Percentiles rank a stretch among this genome's conserved stretches.
These are phyloP conservation scores for Amphiprion ocellaris DNA, from an alignment of 2,113 vertebrate genomes.

Conservation along the genomic window DNA sequence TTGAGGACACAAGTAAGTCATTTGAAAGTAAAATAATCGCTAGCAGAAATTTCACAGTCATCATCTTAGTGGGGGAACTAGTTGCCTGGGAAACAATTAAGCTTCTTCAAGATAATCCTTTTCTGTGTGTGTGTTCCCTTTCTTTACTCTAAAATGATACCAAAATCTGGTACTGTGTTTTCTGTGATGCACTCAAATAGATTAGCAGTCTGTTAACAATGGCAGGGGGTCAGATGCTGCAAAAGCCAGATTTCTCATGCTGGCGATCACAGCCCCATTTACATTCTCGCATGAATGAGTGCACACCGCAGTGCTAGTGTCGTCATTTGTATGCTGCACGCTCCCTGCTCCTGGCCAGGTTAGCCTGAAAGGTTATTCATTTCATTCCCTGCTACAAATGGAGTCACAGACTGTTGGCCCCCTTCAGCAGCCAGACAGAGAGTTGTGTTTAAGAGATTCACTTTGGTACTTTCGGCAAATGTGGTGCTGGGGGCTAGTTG, in stretches of 20 bases:
- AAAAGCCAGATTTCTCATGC: conserved; percentile 34
- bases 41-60: conserved; percentile 75
- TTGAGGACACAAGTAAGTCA: conserved; percentile 74
- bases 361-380: conserved; percentile 72
- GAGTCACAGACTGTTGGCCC: conserved; percentile 63
- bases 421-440: conserved; percentile 43
- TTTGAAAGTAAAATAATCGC: conserved; percentile 82
- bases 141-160: conserved; percentile 44
- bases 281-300: conserved; percentile 38
- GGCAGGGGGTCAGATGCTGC: conserved; percentile 15
- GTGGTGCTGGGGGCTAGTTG: conserved; percentile 18
- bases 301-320: conserved; percentile 16
- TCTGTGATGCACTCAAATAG: conserved; percentile 49
- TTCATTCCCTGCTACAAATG: conserved; percentile 66
- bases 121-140: conserved; percentile 34
- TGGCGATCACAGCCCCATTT: conserved; percentile 37
- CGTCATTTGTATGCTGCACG: conserved; percentile 60
- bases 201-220: conserved; percentile 55
- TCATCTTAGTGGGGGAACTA: conserved; percentile 68
- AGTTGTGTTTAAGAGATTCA: conserved; percentile 69
- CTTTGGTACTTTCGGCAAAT: conserved; percentile 38
- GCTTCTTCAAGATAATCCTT: conserved; percentile 73
- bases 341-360: conserved; percentile 49
- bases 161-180: conserved; percentile 56
- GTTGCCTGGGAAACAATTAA: conserved; percentile 82